Conservation (phyloP, 2,888 invertebrate genomes). For the Eristalinus aeneus region DNA sequence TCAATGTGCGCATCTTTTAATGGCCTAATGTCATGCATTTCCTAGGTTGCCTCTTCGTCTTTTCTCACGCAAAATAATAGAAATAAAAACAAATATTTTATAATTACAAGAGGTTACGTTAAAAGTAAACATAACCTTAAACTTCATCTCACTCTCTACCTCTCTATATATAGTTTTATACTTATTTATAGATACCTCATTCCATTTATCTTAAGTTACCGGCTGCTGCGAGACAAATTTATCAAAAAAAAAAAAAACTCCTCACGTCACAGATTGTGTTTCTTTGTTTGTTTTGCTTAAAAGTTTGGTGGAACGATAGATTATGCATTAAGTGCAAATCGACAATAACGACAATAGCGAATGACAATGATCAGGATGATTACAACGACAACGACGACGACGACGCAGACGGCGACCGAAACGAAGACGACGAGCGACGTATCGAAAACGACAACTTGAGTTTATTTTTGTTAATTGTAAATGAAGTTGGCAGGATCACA, state of each 20-base stretch:
- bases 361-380: neutral
- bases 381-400: conserved; percentile 12
- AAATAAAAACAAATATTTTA: conserved; percentile 10
- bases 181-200: conserved; percentile 49
- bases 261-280: conserved; percentile 63
- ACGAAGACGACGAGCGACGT: conserved; percentile 26
- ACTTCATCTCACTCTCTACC: conserved; percentile 11
- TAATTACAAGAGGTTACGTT: neutral
- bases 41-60: conserved; percentile 40
- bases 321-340: conserved; percentile 63
- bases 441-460: neutral
- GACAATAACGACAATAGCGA: conserved; percentile 38
- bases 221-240: conserved; percentile 46
- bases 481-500: conserved; percentile 80
- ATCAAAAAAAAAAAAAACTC: conserved; percentile 32
- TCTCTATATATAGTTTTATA: neutral
- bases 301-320: conserved; percentile 63
- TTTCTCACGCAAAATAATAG: neutral
- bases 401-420: neutral
- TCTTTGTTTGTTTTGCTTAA: neutral
- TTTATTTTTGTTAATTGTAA: conserved; percentile 76
- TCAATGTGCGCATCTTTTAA: conserved; percentile 16
- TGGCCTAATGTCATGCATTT: conserved; percentile 43
- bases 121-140: conserved; percentile 15
- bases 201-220: conserved; percentile 68